phyloP scores from a whole-genome alignment of 1,140 invertebrate genomes.

The Anastrepha obliqua region DNA sequence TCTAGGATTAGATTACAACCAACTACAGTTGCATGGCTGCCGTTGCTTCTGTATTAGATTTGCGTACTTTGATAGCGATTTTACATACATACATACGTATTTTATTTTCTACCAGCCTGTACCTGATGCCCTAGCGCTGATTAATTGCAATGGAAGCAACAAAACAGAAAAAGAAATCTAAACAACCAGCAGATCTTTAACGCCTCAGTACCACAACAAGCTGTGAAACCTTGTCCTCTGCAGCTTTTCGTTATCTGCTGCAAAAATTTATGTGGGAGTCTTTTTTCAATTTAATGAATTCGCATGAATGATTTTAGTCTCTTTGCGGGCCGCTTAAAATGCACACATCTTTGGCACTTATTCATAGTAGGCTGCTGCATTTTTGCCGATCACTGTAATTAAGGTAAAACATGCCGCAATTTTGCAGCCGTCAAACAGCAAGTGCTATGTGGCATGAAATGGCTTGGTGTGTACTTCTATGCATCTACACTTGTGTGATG shows the following conservation, averaged over 20 bases:
- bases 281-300: conserved; percentile 33
- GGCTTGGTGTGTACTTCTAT: too few relatives aligned
- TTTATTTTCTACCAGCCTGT: background rate
- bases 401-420: conserved; percentile 11
- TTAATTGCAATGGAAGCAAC: conserved; percentile 11
- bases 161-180: background rate
- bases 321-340: background rate
- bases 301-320: conserved; percentile 29
- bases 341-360: background rate
- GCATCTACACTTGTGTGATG: too few relatives aligned
- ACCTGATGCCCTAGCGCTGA: conserved; percentile 43
- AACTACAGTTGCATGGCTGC: conserved; percentile 49
- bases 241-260: background rate
- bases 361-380: background rate
- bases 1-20: conserved; percentile 34
- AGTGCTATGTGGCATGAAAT: background rate
- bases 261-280: conserved; percentile 30
- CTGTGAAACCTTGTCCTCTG: conserved; percentile 42
- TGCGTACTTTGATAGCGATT: conserved; percentile 27
- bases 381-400: conserved; percentile 37
- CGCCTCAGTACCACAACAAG: conserved; percentile 36
- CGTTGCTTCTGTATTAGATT: conserved; percentile 5
- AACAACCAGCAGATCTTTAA: conserved; percentile 20
- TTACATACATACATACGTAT: background rate
- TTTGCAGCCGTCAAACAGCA: background rate